Percentiles rank a stretch among this genome's conserved stretches.
phyloP scores from a whole-genome alignment of 2,797 vertebrate genomes.

The Podarcis siculus region DNA sequence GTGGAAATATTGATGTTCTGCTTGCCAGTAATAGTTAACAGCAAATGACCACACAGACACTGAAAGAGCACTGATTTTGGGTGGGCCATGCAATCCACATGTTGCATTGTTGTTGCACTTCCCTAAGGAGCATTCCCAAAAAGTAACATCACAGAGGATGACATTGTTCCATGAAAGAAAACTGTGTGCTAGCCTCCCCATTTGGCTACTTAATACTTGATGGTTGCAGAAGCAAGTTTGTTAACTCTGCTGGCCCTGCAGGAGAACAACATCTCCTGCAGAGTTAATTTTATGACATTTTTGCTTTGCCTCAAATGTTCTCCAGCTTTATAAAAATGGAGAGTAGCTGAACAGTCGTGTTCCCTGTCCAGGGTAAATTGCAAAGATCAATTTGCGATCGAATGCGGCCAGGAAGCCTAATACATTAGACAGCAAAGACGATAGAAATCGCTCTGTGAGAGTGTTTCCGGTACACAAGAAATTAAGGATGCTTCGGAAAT shows the following conservation, averaged over 20 bases:
- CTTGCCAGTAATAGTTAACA: not conserved
- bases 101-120: conserved; percentile 33
- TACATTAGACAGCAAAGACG: not conserved
- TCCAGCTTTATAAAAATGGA: not conserved
- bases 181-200: conserved; percentile 24
- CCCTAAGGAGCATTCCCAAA: conserved; percentile 18
- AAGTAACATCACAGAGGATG: conserved; percentile 19
- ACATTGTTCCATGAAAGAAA: conserved; percentile 40
- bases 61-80: not conserved
- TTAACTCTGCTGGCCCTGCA: not conserved
- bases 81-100: conserved; percentile 4
- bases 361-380: conserved; percentile 8
- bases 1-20: conserved; percentile 1
- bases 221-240: conserved; percentile 6
- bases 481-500: conserved; percentile 18
- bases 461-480: conserved; percentile 13
- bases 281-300: not conserved
- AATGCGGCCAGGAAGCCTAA: conserved; percentile 26
- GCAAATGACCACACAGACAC: conserved; percentile 18
- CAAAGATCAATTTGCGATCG: conserved; percentile 22
- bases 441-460: conserved; percentile 10
- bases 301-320: not conserved
- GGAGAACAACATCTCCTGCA: not conserved
- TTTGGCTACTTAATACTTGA: conserved; percentile 27
- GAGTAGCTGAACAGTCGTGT: not conserved